Base-by-base conservation (phyloP, 2,113 vertebrate genomes). In the Callopanchax toddi region DNA sequence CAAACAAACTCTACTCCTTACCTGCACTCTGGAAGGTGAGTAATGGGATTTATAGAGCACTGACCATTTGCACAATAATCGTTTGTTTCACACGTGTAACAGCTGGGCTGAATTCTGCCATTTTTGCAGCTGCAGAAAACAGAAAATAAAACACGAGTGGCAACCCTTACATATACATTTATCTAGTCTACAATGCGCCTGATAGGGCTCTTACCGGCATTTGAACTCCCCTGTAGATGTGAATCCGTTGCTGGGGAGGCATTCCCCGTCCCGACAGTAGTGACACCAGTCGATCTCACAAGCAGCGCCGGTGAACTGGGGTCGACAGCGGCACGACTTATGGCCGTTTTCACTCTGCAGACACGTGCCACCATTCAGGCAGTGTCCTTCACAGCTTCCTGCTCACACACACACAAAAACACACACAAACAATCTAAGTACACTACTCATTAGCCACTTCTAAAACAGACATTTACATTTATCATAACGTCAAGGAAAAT, bases 31-130 rank as follows among this genome's bases (percentile, higher is more conserved):
- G 96, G 93, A 0, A 96, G 95, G 69, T 93, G 92, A 0, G 91
- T 93, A 56, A 69, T 64, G 15, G 87, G 81, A 15, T 95, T 92
- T 69, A 98, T 90, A 15, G 93, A 91, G 68, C 97, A 99, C 76
- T 94, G 94, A 0, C 96, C 96, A 0, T 97, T 93, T 61, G 91
- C 91, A 80, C 97, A 99, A 89, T 95, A 98, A 58, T 91, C 92
- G 0, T 89, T 88, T 2, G 81, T 76, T 9, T 90, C 84, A 1
- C 97, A 99, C 0, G 95, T 95, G 87, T 97, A 94, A 81, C 97
- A 99, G 91, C 94, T 98, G 34, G 94, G 91, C 0, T 94, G 95
- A 29, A 93, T 84, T 48, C 87, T 86, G 42, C 95, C 96, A 0
- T 94, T 92, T 0, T 91, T 85, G 84, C 97, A 99, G 62, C 90